These are phyloP conservation scores for Scaptomyza tumidula DNA, from an alignment of 2,888 invertebrate genomes.

Conservation along the genomic window DNA sequence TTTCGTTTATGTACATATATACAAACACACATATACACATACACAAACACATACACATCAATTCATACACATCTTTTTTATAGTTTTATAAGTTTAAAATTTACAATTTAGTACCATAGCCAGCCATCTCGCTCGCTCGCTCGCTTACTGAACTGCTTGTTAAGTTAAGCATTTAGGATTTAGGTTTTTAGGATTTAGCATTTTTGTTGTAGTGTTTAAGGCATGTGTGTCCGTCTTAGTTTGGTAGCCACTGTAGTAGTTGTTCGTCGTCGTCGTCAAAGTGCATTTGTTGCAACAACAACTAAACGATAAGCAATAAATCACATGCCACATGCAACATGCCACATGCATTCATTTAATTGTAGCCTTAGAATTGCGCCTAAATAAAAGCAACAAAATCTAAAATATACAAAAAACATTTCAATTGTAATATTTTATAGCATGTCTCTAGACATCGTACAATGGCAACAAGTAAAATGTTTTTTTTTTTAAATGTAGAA, in stretches of 20 bases:
- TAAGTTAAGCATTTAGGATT: conserved; percentile 20
- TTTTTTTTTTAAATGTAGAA: conserved; percentile 57
- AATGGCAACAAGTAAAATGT: conserved; percentile 40
- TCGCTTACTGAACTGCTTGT: conserved; percentile 27
- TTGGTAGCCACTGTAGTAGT: conserved; percentile 27
- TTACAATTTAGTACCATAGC: background rate
- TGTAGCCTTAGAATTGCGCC: conserved; percentile 69
- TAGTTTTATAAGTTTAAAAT: conserved; percentile 16
- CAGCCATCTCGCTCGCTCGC: background rate
- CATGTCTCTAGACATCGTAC: conserved; percentile 42
- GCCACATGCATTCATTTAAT: conserved; percentile 41
- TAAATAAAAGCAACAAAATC: conserved; percentile 33
- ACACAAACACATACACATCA: conserved; percentile 5
- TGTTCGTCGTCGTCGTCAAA: conserved; percentile 10
- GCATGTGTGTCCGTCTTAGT: conserved; percentile 29
- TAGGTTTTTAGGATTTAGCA: too few relatives aligned
- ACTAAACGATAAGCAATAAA: conserved; percentile 29
- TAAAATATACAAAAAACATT: conserved; percentile 11
- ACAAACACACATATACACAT: conserved; percentile 4
- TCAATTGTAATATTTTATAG: conserved; percentile 23
- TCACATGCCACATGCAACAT: conserved; percentile 19
- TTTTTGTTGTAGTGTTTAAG: conserved; percentile 17
- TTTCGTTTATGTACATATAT: conserved; percentile 52
- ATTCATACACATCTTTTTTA: conserved; percentile 8
- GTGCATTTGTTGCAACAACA: conserved; percentile 9